phyloP scores from a whole-genome alignment of 1,140 invertebrate species.

The Archivesica marissinica region DNA sequence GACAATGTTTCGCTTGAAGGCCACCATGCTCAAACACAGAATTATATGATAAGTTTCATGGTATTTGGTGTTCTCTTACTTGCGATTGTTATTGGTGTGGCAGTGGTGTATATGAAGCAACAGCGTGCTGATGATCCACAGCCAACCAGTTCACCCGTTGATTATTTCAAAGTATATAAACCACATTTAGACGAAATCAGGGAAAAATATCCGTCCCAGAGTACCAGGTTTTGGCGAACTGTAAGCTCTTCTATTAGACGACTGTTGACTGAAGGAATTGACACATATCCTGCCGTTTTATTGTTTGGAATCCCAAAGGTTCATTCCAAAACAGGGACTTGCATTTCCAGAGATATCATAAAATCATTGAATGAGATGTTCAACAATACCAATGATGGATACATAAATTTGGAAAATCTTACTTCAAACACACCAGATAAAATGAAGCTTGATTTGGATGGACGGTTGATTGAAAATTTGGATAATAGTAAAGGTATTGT shows the following conservation, averaged over 20 bases:
- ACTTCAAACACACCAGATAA: constrained; percentile 1
- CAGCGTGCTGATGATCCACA: background rate
- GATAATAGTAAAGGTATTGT: constrained; percentile 61
- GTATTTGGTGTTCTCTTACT: background rate
- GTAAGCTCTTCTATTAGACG: constrained; percentile 54
- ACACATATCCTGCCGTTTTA: constrained; percentile 69
- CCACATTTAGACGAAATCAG: constrained; percentile 34
- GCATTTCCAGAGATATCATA: constrained; percentile 52
- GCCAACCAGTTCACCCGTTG: background rate
- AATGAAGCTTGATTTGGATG: constrained; percentile 68
- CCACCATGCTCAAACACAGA: background rate
- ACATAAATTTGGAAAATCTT: constrained; percentile 52
- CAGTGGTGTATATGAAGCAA: background rate
- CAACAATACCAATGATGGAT: constrained; percentile 9
- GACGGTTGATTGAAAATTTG: constrained; percentile 60
- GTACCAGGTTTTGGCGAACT: constrained; percentile 63
- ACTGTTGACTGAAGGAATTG: constrained; percentile 59
- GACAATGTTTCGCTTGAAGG: no score
- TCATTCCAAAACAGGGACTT: constrained; percentile 45
- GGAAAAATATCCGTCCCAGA: constrained; percentile 41
- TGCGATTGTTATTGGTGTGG: background rate
- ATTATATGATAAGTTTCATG: background rate
- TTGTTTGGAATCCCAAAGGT: constrained; percentile 63
- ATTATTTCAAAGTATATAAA: constrained; percentile 25
- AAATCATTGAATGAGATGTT: constrained; percentile 51